A percentile compares a stretch with the other conserved stretches of the same genome.
phyloP scores from a whole-genome alignment of 2,888 invertebrate species.

The Sarcophaga carnaria region DNA sequence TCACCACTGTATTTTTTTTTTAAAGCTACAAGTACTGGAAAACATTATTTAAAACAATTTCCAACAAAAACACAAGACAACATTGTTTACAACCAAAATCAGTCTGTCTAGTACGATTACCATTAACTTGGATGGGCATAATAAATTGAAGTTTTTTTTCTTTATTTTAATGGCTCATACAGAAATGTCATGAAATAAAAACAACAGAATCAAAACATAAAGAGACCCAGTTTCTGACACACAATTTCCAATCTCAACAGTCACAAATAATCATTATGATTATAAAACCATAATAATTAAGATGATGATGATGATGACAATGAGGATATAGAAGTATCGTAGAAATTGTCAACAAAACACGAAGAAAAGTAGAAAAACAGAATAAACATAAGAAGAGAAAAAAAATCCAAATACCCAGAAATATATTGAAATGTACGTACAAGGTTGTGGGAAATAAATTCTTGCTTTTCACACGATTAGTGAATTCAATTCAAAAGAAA shows the following conservation, averaged over 20 bases:
- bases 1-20: neutral
- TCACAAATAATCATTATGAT: neutral
- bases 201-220: constrained; percentile 50
- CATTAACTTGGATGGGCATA: neutral
- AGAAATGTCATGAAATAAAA: constrained; percentile 30
- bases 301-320: neutral
- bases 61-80: neutral
- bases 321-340: neutral
- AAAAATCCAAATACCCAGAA: constrained; percentile 13
- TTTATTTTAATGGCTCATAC: neutral
- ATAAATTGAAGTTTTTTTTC: neutral
- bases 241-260: constrained; percentile 43
- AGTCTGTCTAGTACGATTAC: neutral
- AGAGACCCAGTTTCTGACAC: constrained; percentile 57
- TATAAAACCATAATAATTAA: neutral
- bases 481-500: constrained; percentile 45
- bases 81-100: neutral
- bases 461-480: constrained; percentile 78
- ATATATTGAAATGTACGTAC: constrained; percentile 68
- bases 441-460: constrained; percentile 78
- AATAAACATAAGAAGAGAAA: constrained; percentile 6
- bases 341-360: constrained; percentile 6
- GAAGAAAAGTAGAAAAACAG: neutral
- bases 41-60: neutral
- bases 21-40: neutral